phyloP scores from a whole-genome alignment of 2,113 vertebrate species.

The Hiodon tergisus region DNA sequence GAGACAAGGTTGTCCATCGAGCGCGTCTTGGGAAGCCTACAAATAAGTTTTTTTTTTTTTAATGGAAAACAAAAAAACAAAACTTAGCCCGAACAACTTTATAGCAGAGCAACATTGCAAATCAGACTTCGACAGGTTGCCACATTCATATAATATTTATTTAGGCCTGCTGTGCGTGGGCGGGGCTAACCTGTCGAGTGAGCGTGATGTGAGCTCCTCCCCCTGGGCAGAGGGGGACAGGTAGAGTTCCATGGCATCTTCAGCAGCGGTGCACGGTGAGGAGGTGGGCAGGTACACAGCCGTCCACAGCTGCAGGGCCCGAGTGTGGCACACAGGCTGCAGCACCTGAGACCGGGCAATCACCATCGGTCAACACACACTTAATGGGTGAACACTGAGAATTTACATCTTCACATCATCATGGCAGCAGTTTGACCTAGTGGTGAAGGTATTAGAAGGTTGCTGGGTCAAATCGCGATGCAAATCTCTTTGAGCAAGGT shows the following conservation, averaged over 20 bases:
- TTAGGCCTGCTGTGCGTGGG: background rate
- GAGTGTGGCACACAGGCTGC: conserved; percentile 94
- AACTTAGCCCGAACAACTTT: no score
- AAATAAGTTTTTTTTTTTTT: conserved; percentile 10
- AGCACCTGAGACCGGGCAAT: conserved; percentile 67
- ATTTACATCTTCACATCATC: no score
- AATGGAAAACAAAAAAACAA: no score
- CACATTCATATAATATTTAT: background rate
- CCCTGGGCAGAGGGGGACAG: conserved; percentile 70
- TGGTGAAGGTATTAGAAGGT: no score
- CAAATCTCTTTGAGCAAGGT: no score
- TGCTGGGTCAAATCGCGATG: no score
- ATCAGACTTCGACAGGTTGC: no score
- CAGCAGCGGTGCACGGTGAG: conserved; percentile 84
- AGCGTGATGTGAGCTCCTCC: conserved; percentile 83
- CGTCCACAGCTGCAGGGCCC: conserved; percentile 91
- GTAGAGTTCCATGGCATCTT: conserved; percentile 87
- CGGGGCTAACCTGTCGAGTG: conserved; percentile 78
- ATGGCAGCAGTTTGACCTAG: no score
- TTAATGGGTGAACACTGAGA: no score
- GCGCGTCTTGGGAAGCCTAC: conserved; percentile 91
- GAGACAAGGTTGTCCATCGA: conserved; percentile 93
- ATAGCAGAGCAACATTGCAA: no score
- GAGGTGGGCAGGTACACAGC: conserved; percentile 92
- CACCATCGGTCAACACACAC: background rate